A percentile compares a stretch with the other conserved stretches of the same genome.
Evolutionary conservation across 1,140 invertebrate species (phyloP).

Genomic region (Ceratina australensis): DNA sequence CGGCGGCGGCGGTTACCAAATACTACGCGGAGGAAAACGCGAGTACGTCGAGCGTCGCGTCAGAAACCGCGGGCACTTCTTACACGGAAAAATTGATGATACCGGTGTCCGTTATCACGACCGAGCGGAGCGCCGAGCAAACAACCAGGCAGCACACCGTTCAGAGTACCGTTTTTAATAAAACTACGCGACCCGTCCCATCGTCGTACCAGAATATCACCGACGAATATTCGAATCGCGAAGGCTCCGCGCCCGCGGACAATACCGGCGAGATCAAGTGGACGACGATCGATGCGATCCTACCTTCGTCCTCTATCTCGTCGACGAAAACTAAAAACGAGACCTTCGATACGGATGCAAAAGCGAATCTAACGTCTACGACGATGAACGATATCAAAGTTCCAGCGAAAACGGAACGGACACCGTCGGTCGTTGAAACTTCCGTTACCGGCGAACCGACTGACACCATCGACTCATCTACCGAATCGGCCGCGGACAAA

Average conservation of each 20-base stretch:
- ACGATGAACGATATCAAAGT: background rate
- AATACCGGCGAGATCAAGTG: background rate
- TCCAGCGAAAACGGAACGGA: background rate
- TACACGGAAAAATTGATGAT: conserved; percentile 74
- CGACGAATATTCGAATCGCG: background rate
- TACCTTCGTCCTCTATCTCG: too few species aligned
- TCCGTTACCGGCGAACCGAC: background rate
- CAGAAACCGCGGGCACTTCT: conserved; percentile 22
- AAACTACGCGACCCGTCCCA: background rate
- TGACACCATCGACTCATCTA: too few species aligned
- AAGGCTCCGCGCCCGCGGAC: background rate
- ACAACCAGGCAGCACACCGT: background rate
- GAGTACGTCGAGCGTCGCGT: conserved; percentile 35
- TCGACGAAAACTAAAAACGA: background rate
- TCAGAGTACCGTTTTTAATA: background rate
- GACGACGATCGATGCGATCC: background rate
- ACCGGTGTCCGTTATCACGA: conserved; percentile 72
- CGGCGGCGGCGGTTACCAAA: too few species aligned
- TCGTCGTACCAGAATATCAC: too few species aligned
- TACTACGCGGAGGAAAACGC: background rate
- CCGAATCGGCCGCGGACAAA: background rate
- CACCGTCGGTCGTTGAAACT: background rate
- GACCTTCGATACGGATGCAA: too few species aligned
- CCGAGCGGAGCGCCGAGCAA: conserved; percentile 55
- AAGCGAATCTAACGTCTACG: too few species aligned